Conservation (phyloP, 2,888 invertebrate species). For the Oxystoma pomonae region DNA sequence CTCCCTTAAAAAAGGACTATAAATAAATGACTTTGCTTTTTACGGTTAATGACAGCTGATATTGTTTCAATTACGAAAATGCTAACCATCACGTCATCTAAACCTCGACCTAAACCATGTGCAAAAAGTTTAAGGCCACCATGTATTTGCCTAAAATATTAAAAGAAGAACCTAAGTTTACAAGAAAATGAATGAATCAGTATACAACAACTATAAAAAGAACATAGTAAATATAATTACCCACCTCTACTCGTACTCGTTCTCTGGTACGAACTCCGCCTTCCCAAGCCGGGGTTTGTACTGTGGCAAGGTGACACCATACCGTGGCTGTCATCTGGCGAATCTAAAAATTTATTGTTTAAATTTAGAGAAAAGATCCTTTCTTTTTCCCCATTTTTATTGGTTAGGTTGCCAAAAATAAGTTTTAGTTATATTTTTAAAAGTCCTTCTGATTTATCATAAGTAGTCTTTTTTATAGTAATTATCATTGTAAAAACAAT, state of each 20-base stretch:
- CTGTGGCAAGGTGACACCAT: constrained; percentile 65
- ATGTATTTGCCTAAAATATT: neutral
- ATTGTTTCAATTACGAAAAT: too few relatives aligned
- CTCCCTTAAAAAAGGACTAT: too few relatives aligned
- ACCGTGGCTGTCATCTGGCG: constrained; percentile 72
- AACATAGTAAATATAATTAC: constrained; percentile 34
- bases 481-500: too few relatives aligned
- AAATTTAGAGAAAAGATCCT: neutral
- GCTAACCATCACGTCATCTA: too few relatives aligned
- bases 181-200: neutral
- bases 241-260: constrained; percentile 70
- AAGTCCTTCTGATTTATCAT: too few relatives aligned
- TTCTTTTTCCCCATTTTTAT: neutral
- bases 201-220: neutral
- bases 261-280: constrained; percentile 77
- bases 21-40: too few relatives aligned
- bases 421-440: too few relatives aligned
- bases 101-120: too few relatives aligned
- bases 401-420: too few relatives aligned
- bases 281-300: constrained; percentile 62
- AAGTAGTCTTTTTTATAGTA: too few relatives aligned
- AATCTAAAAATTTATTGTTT: constrained; percentile 52
- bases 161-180: neutral
- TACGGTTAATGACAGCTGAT: too few relatives aligned
- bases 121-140: neutral